These are phyloP conservation scores for Rhinichthys klamathensis DNA, from an alignment of 2,113 vertebrate genomes.

Conservation along the genomic window DNA sequence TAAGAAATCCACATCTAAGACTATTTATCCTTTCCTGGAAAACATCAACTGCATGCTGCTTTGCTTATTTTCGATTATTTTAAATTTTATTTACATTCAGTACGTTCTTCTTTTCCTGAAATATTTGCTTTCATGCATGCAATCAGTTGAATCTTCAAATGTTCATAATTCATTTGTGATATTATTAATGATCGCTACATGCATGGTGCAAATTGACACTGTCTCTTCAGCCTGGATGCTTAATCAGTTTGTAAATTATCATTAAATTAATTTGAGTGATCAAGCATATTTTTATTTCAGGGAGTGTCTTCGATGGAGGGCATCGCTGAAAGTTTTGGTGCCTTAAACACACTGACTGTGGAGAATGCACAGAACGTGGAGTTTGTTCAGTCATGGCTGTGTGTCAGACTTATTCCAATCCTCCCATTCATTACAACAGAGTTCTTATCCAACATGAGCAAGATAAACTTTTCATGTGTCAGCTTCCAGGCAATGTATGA, in stretches of 20 bases:
- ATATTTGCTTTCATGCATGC: not conserved
- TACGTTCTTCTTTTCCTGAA: not conserved
- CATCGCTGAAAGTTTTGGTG: not conserved
- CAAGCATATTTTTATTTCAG: not conserved
- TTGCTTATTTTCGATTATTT: not conserved
- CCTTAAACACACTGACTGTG: not conserved
- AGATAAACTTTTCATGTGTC: conserved; percentile 21
- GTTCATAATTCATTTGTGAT: not conserved
- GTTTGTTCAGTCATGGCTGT: conserved; percentile 23
- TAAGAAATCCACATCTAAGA: conserved; percentile 17
- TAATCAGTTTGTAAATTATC: not conserved
- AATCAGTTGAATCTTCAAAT: not conserved
- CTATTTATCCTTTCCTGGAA: not conserved
- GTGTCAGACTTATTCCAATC: conserved; percentile 23
- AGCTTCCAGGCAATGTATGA: conserved; percentile 42
- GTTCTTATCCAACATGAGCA: conserved; percentile 32
- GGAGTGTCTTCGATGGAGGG: not conserved
- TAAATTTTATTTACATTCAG: not conserved
- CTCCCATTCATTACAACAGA: conserved; percentile 3
- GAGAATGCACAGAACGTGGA: conserved; percentile 9
- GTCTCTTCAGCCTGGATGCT: not conserved
- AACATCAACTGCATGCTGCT: not conserved
- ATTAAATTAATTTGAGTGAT: not conserved
- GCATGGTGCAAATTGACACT: not conserved
- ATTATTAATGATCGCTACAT: not conserved